Percentiles rank a stretch among this genome's conserved stretches.
phyloP scores from a whole-genome alignment of 2,797 vertebrate species.

The Schizopygopsis malacanthus region DNA sequence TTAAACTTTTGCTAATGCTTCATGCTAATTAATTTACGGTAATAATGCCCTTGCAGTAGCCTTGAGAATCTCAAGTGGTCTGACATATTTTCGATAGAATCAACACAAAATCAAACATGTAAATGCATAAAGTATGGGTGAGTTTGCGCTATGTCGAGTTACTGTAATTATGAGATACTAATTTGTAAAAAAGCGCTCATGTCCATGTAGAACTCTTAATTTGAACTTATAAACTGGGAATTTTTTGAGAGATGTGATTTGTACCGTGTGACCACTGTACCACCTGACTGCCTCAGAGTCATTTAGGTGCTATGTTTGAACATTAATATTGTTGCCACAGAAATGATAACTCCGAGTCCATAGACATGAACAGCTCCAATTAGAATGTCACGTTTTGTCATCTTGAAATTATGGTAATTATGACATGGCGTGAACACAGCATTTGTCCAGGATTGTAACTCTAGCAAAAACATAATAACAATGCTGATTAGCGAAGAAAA shows the following conservation, averaged over 20 bases:
- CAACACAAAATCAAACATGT: neutral
- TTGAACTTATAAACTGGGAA: neutral
- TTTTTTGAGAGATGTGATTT: neutral
- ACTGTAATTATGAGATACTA: neutral
- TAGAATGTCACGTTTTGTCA: neutral
- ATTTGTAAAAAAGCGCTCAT: neutral
- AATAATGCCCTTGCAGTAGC: neutral
- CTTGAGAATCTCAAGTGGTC: neutral
- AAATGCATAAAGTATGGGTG: neutral
- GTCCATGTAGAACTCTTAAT: neutral
- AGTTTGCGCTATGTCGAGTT: neutral
- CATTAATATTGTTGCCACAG: neutral
- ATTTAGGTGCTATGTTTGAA: neutral
- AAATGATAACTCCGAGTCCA: neutral
- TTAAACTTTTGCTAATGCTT: neutral
- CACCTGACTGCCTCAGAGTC: neutral
- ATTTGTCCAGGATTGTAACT: neutral
- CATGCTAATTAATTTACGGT: neutral
- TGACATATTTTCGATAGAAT: neutral
- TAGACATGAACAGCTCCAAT: neutral
- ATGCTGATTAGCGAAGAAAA: neutral
- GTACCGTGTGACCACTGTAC: neutral
- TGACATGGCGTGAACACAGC: neutral
- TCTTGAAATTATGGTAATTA: neutral
- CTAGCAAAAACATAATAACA: neutral